phyloP scores from a whole-genome alignment of 1,140 invertebrate species.

The Dreissena polymorpha region DNA sequence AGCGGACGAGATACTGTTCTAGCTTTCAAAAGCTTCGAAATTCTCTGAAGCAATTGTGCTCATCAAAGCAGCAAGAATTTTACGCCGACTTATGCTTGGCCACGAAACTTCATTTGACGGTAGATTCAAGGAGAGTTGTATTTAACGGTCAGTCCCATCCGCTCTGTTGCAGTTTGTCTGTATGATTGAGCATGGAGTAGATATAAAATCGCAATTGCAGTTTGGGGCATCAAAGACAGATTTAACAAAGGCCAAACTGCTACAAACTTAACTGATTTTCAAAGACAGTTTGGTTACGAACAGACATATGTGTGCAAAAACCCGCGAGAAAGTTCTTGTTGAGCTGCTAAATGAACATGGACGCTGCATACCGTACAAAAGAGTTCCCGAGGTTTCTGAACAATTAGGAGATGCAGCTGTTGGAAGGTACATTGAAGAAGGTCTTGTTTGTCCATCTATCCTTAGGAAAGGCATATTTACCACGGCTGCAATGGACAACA shows the following conservation, averaged over 20 bases:
- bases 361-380: constrained; percentile 55
- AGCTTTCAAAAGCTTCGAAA: constrained; percentile 31
- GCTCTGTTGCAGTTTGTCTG: constrained; percentile 57
- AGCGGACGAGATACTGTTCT: constrained; percentile 47
- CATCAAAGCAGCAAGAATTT: constrained; percentile 51
- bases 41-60: constrained; percentile 48
- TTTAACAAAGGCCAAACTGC: constrained; percentile 48
- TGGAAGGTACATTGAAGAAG: constrained; percentile 30
- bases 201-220: constrained; percentile 11
- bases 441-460: constrained; percentile 47
- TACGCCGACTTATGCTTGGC: constrained; percentile 48
- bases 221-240: constrained; percentile 43
- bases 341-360: constrained; percentile 55
- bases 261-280: constrained; percentile 56
- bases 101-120: constrained; percentile 16
- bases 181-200: constrained; percentile 46
- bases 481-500: constrained; percentile 59
- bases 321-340: constrained; percentile 55
- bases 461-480: constrained; percentile 52
- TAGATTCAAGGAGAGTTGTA: constrained; percentile 34
- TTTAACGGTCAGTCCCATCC: constrained; percentile 50
- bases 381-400: constrained; percentile 49
- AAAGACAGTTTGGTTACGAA: constrained; percentile 10
- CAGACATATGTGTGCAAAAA: constrained; percentile 57
- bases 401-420: constrained; percentile 34